Evolutionary conservation across 2,888 invertebrate species (phyloP).

Genomic region (Oxytorus armatus): DNA sequence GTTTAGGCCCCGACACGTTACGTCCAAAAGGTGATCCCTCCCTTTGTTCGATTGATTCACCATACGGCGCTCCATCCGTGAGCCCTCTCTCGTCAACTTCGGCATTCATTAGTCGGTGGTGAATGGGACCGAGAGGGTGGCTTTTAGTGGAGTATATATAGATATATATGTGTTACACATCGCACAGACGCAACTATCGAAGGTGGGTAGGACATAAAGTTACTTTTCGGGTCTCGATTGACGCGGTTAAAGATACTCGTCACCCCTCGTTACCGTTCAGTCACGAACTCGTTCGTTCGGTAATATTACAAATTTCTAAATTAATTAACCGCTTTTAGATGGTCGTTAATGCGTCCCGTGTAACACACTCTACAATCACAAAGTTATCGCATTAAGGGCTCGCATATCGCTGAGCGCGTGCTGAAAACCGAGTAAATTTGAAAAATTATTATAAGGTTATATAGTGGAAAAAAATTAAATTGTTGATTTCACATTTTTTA

Average conservation of each 20-base stretch:
- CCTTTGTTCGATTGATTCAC: conserved; percentile 67
- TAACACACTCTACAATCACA: no score
- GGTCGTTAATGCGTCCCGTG: no score
- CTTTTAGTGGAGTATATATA: conserved; percentile 12
- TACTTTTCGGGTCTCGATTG: conserved; percentile 47
- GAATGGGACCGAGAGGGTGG: conserved; percentile 45
- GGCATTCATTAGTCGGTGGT: conserved; percentile 60
- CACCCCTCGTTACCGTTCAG: conserved; percentile 40
- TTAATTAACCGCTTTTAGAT: no score
- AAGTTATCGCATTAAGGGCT: no score
- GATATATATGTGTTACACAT: no score
- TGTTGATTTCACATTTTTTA: no score
- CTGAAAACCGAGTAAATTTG: no score
- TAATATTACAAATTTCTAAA: no score
- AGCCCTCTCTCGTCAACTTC: conserved; percentile 56
- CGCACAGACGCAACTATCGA: not conserved
- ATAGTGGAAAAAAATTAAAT: no score
- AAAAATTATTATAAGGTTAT: no score
- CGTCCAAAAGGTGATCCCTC: conserved; percentile 58
- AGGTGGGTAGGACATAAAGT: conserved; percentile 20
- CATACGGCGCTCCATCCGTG: conserved; percentile 62
- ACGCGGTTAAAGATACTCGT: conserved; percentile 50
- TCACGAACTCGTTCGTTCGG: conserved; percentile 5
- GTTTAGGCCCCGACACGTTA: conserved; percentile 43
- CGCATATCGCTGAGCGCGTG: no score